Conservation (phyloP, 2,113 vertebrate species). For the Pantherophis guttatus region DNA sequence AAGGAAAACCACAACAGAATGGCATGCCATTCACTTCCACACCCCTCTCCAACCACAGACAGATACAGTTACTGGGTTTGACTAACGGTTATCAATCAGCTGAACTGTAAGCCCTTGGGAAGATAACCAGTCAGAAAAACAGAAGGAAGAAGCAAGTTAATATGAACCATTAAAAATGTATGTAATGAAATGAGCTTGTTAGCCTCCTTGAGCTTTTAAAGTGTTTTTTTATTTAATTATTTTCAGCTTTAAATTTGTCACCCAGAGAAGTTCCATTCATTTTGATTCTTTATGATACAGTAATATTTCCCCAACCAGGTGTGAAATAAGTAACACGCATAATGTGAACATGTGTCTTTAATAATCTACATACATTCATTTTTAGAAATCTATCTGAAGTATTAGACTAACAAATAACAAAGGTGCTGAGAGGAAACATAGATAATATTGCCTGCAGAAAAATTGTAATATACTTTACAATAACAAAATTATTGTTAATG, state of each 20-base stretch:
- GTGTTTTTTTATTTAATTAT: neutral
- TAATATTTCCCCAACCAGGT: neutral
- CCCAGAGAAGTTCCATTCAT: neutral
- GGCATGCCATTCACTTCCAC: slow-evolving; percentile 68
- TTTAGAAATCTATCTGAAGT: neutral
- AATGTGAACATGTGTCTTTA: neutral
- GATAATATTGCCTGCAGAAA: neutral
- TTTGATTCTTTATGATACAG: neutral
- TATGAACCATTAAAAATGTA: neutral
- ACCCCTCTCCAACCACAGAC: slow-evolving; percentile 77
- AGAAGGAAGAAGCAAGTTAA: slow-evolving; percentile 47
- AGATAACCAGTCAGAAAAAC: slow-evolving; percentile 41
- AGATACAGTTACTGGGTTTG: slow-evolving; percentile 72
- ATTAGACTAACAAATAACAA: neutral
- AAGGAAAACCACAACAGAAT: slow-evolving; percentile 78
- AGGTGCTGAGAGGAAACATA: neutral
- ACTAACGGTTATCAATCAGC: slow-evolving; percentile 78
- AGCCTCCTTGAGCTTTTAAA: slow-evolving; percentile 19
- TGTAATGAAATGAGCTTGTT: neutral
- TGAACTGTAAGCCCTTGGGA: slow-evolving; percentile 66
- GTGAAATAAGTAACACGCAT: neutral
- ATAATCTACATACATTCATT: neutral
- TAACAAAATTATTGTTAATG: neutral
- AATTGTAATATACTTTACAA: neutral
- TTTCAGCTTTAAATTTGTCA: neutral